phyloP scores from a whole-genome alignment of 2,113 vertebrate genomes.

The Daboia siamensis region DNA sequence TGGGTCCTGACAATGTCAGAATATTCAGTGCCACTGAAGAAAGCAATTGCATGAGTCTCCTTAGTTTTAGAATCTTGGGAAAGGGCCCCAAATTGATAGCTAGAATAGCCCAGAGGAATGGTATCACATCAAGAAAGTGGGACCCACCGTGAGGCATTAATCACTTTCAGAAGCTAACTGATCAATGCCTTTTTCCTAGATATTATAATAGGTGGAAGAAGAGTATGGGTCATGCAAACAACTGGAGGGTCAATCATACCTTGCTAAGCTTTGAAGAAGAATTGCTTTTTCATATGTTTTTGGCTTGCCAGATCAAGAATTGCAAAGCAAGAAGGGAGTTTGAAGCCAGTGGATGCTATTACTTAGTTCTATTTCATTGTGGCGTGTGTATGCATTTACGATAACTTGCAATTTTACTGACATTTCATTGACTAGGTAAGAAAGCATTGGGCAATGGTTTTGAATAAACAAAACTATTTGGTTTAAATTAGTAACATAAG shows the following conservation, averaged over 20 bases:
- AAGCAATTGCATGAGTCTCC: background rate
- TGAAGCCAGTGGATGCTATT: background rate
- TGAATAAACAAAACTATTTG: slow-evolving; percentile 6
- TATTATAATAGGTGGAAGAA: background rate
- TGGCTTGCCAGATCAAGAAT: background rate
- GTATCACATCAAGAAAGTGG: background rate
- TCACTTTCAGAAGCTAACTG: background rate
- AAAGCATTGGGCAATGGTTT: background rate
- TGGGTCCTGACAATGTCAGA: background rate
- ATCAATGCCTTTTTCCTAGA: background rate
- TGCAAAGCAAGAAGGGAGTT: background rate
- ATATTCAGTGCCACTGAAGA: background rate
- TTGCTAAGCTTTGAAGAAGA: background rate
- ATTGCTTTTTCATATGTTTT: background rate
- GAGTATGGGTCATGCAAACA: background rate
- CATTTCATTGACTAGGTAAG: slow-evolving; percentile 14
- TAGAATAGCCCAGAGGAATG: background rate
- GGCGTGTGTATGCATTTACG: background rate
- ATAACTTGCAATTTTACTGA: background rate
- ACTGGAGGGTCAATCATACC: background rate
- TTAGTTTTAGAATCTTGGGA: background rate
- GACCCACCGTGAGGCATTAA: background rate
- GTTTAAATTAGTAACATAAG: slow-evolving; percentile 35
- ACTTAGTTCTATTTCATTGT: background rate
- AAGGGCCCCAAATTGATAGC: background rate